Evolutionary conservation across 2,888 invertebrate genomes (phyloP), one percentile per base, ranked within the genome.

Genomic region (Agrotis ipsilon): DNA sequence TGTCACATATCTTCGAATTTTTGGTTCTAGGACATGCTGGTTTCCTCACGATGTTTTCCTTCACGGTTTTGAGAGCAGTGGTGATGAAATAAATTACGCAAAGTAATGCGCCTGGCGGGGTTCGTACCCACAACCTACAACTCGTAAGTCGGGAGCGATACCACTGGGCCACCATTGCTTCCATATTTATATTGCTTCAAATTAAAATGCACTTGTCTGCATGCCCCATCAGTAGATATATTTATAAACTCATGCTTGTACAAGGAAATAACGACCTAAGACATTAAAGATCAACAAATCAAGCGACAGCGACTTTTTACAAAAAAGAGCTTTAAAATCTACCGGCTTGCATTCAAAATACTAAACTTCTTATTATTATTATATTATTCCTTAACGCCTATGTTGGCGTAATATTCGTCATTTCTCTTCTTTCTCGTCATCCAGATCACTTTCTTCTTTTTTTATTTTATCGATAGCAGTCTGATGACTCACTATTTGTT

Each of bases 401-500:
- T 2, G 2, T 14, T 21, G 6, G 14, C 51, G 21, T 21, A 21
- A 14, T 27, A 13, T n/a, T n/a, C 9, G n/a, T 62, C 21, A 32
- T 46, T 68, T 39, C 1, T 46, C 2, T 18, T 39, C 13, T 70
- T 27, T 68, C 14, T 45, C 13, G 39, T 39, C 48, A 6, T 57
- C 39, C 3, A 69, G 4, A 0, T 49, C 45, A 4, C 18, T 9
- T 60, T n/a, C 6, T 0, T 21, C 32, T 21, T 6, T n/a, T 45
- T 72, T 70, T 18, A 70, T 0, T 70, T 24, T 70, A 0, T 45
- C 9, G 14, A 75, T 9, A 9, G 18, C 27, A 1, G 5, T 0
- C 43, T 72, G n/a, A 55, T 72, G 71, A 13, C 3, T 7, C 19
- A 4, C 3, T 21, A 72, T 45, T 43, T 48, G 18, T 0, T 43